Conservation (phyloP, 2,797 vertebrate genomes). For the Denticeps clupeoides region DNA sequence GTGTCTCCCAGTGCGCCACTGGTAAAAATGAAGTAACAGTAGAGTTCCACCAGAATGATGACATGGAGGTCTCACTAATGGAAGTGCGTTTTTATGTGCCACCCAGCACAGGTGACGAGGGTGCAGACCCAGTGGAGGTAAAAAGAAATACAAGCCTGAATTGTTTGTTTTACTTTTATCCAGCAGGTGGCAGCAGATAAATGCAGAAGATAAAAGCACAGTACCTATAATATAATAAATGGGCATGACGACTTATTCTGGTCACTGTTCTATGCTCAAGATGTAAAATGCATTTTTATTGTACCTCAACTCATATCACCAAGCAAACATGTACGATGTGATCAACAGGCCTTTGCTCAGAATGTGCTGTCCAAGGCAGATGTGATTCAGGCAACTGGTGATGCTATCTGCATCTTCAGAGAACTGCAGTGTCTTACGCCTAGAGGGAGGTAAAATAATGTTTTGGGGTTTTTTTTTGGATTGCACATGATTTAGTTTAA, state of each 20-base stretch:
- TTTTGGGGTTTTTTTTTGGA: neutral
- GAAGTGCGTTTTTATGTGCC: slow-evolving; percentile 96
- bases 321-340: neutral
- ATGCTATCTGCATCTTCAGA: slow-evolving; percentile 93
- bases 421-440: slow-evolving; percentile 95
- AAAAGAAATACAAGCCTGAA: too few relatives aligned
- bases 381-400: slow-evolving; percentile 94
- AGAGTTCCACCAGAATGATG: slow-evolving; percentile 96
- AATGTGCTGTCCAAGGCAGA: slow-evolving; percentile 92
- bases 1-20: slow-evolving; percentile 92
- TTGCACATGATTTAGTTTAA: neutral
- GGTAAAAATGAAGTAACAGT: slow-evolving; percentile 96
- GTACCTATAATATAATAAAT: too few relatives aligned
- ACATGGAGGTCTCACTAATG: slow-evolving; percentile 92
- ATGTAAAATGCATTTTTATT: neutral
- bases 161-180: too few relatives aligned
- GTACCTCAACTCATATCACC: too few relatives aligned
- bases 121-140: slow-evolving; percentile 69
- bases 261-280: neutral
- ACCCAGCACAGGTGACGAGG: slow-evolving; percentile 78
- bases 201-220: too few relatives aligned
- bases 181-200: neutral
- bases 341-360: slow-evolving; percentile 79
- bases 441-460: slow-evolving; percentile 71
- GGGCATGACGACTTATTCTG: neutral